These are phyloP conservation scores for Ethmia dodecea DNA, from an alignment of 2,888 invertebrate genomes.

Conservation along the genomic window DNA sequence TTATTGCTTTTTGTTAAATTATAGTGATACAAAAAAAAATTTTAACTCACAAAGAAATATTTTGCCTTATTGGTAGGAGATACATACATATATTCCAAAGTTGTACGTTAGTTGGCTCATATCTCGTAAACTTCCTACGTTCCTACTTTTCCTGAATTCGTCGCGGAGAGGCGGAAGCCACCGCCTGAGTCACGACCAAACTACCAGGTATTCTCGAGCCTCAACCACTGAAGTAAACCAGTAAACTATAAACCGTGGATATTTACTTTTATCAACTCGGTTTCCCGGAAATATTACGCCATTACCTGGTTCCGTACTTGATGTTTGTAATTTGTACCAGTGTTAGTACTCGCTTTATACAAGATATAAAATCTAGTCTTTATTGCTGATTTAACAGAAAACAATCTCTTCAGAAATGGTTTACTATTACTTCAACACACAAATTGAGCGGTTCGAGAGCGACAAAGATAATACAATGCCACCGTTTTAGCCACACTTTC, in stretches of 20 bases:
- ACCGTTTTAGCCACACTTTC: constrained; percentile 68
- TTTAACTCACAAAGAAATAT: no score
- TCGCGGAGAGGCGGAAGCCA: no score
- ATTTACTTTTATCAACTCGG: constrained; percentile 25
- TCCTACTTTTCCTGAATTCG: constrained; percentile 21
- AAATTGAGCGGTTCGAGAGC: constrained; percentile 58
- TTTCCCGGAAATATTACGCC: constrained; percentile 32
- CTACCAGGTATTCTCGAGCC: no score
- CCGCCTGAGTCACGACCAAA: constrained; percentile 28
- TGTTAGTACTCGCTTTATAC: constrained; percentile 13
- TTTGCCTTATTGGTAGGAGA: no score
- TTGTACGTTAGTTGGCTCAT: constrained; percentile 26
- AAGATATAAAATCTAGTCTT: no score
- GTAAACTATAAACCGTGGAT: constrained; percentile 21
- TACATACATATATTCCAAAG: no score
- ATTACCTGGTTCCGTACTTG: constrained; percentile 15
- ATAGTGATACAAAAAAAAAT: no score
- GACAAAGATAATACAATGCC: constrained; percentile 53
- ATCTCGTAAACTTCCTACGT: no score
- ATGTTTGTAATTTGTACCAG: constrained; percentile 13
- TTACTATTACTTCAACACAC: no score
- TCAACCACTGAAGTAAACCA: constrained; percentile 22
- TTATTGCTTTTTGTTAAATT: constrained; percentile 3
- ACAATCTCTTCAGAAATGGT: no score
- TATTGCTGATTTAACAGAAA: no score